Evolutionary conservation across 2,113 vertebrate genomes (phyloP).

Genomic region (Puffinus mauretanicus): DNA sequence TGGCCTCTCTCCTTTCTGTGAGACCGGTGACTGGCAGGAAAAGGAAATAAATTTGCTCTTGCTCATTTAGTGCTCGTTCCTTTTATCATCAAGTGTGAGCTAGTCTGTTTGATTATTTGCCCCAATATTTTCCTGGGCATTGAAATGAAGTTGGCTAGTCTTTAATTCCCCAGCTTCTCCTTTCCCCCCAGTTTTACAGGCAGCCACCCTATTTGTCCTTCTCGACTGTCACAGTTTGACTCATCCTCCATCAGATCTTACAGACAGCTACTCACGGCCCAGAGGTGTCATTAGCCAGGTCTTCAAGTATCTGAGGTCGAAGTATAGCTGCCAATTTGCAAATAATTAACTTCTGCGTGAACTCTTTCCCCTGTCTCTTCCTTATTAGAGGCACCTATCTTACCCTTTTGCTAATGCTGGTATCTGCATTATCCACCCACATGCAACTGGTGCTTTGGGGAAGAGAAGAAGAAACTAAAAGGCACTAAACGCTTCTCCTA

Average conservation of each 20-base stretch:
- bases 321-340: neutral
- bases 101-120: neutral
- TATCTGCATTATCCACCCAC: neutral
- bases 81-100: neutral
- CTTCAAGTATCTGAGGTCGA: neutral
- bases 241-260: neutral
- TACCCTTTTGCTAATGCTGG: neutral
- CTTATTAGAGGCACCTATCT: neutral
- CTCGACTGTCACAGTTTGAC: neutral
- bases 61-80: neutral
- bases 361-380: neutral
- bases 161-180: neutral
- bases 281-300: neutral
- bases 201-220: neutral
- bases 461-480: neutral
- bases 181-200: neutral
- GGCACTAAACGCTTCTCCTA: neutral
- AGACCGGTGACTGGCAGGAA: neutral
- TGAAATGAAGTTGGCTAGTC: neutral
- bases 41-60: neutral
- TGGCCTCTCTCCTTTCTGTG: neutral
- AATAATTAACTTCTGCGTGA: constrained; percentile 15
- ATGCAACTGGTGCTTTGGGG: neutral
- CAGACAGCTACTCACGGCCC: neutral
- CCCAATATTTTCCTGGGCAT: neutral